Evolutionary conservation across 2,888 invertebrate species (phyloP).

Genomic region (Pedicia rivosa): DNA sequence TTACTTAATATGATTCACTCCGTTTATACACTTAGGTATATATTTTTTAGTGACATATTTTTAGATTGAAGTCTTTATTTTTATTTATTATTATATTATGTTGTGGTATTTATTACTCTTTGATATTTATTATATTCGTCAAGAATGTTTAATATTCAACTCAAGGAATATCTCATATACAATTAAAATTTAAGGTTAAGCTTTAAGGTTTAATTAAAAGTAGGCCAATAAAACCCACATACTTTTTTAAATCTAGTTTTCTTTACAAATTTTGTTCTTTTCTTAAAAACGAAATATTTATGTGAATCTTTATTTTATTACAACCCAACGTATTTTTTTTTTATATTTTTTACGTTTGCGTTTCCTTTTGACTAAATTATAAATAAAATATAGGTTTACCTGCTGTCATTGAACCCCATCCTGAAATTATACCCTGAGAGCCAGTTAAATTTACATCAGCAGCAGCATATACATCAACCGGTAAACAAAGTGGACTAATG

Average conservation of each 20-base stretch:
- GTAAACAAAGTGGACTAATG: conserved; percentile 36
- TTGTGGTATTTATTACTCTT: no score
- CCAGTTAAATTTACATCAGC: conserved; percentile 29
- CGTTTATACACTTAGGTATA: no score
- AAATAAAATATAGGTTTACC: conserved; percentile 25
- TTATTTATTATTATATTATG: not conserved
- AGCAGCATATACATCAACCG: conserved; percentile 20
- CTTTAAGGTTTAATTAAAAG: not conserved
- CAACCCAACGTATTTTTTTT: no score
- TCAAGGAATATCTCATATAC: no score
- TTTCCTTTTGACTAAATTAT: not conserved
- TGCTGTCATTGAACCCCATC: conserved; percentile 55
- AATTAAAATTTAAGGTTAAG: not conserved
- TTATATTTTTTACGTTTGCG: not conserved
- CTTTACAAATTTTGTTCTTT: not conserved
- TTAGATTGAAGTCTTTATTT: not conserved
- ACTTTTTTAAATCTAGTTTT: not conserved
- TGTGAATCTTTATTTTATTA: no score
- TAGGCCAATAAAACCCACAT: not conserved
- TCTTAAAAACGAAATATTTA: not conserved
- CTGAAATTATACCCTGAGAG: conserved; percentile 44
- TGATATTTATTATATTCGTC: no score
- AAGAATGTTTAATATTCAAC: no score
- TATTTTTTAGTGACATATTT: no score
- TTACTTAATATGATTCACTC: no score